Conservation (phyloP, 2,888 invertebrate species). For the Nemurella pictetii region DNA sequence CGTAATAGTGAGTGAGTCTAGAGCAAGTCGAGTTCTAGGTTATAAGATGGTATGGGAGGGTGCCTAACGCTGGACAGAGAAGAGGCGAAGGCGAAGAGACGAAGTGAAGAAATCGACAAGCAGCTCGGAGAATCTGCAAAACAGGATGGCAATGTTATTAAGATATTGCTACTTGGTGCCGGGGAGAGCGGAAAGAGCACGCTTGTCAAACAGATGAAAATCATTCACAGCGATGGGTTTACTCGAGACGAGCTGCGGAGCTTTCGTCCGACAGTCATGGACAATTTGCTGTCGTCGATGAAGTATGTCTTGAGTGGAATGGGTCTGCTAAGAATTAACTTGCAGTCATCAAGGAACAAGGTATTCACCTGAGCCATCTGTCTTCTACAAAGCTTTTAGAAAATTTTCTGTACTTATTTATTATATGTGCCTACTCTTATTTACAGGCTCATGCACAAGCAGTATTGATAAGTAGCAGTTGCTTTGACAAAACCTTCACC, state of each 20-base stretch:
- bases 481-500: conserved; percentile 59
- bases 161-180: conserved; percentile 64
- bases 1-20: not conserved
- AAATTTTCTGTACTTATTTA: conserved; percentile 2
- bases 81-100: conserved; percentile 59
- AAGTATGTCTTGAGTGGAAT: conserved; percentile 68
- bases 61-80: conserved; percentile 66
- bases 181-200: conserved; percentile 71
- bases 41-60: conserved; percentile 58
- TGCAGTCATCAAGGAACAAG: conserved; percentile 63
- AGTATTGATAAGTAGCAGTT: conserved; percentile 56
- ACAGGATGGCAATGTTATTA: conserved; percentile 63
- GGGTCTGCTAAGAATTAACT: conserved; percentile 64
- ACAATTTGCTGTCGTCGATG: conserved; percentile 67
- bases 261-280: conserved; percentile 65
- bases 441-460: conserved; percentile 57
- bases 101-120: conserved; percentile 64
- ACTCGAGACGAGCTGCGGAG: conserved; percentile 62
- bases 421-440: conserved; percentile 28
- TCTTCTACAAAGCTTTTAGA: not conserved
- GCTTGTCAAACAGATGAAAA: conserved; percentile 70
- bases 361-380: conserved; percentile 44
- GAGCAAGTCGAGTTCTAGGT: not conserved
- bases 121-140: conserved; percentile 61
- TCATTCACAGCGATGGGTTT: conserved; percentile 68